Evolutionary conservation across 2,113 vertebrate species (phyloP).

Genomic region (Donacobius atricapilla): DNA sequence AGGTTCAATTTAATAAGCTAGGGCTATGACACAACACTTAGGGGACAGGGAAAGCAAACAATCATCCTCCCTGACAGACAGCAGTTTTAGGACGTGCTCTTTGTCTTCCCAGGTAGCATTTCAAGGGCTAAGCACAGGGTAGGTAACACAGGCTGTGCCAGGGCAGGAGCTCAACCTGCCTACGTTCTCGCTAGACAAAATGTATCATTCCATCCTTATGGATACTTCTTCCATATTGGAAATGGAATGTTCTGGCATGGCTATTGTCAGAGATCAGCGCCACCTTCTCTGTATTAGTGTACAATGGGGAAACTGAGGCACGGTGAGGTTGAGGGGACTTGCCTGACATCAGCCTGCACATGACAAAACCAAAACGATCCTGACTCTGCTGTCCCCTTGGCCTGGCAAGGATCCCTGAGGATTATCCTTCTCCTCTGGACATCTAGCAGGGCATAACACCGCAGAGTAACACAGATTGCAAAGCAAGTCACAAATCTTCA

Average conservation of each 20-base stretch:
- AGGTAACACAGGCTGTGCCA: not conserved
- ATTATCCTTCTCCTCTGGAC: not conserved
- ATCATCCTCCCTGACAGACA: not conserved
- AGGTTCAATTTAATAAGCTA: not conserved
- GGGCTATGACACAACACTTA: not conserved
- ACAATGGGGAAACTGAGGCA: not conserved
- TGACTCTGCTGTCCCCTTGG: not conserved
- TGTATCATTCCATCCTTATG: not conserved
- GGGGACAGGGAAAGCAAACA: not conserved
- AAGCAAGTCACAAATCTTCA: not conserved
- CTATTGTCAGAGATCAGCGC: not conserved
- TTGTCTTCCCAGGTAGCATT: not conserved
- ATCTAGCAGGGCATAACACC: not conserved
- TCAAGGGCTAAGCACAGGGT: not conserved
- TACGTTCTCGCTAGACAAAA: not conserved
- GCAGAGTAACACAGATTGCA: not conserved
- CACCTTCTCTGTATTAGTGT: not conserved
- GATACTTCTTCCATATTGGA: not conserved
- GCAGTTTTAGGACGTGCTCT: not conserved
- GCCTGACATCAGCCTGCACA: not conserved
- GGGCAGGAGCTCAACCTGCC: not conserved
- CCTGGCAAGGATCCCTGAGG: not conserved
- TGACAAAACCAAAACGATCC: not conserved
- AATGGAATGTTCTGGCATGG: not conserved
- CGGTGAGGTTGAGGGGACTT: not conserved